These are phyloP conservation scores for Scaptomyza graminum DNA, from an alignment of 1,140 invertebrate genomes.

Conservation along the genomic window DNA sequence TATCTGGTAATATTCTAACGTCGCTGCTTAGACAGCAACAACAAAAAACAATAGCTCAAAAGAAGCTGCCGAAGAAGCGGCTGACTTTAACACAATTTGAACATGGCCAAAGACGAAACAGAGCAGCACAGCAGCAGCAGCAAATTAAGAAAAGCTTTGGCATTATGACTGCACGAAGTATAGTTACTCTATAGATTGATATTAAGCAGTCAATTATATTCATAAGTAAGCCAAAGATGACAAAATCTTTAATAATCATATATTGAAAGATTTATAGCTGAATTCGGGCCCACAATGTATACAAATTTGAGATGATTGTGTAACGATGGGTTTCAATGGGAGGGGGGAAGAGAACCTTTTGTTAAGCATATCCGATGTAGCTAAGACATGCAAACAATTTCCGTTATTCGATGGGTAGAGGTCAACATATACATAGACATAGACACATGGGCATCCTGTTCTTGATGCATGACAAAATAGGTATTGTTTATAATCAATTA, in stretches of 20 bases:
- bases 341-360: neutral
- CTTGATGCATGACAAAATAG: neutral
- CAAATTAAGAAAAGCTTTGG: neutral
- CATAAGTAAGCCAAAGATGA: too few species aligned
- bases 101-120: conserved; percentile 17
- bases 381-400: neutral
- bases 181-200: too few species aligned
- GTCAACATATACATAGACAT: neutral
- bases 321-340: too few species aligned
- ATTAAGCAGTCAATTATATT: too few species aligned
- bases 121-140: neutral
- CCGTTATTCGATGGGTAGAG: neutral
- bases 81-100: conserved; percentile 58
- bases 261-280: neutral
- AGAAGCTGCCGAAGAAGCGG: conserved; percentile 13
- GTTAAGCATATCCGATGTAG: neutral
- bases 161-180: too few species aligned
- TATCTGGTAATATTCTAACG: conserved; percentile 59
- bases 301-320: neutral
- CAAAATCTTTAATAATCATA: neutral
- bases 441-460: too few species aligned
- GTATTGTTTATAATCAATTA: conserved; percentile 4
- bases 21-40: conserved; percentile 20
- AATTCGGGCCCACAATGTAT: neutral
- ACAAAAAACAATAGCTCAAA: conserved; percentile 7